These are phyloP conservation scores for Syrphus vitripennis DNA, from an alignment of 2,888 invertebrate genomes.

Conservation along the genomic window DNA sequence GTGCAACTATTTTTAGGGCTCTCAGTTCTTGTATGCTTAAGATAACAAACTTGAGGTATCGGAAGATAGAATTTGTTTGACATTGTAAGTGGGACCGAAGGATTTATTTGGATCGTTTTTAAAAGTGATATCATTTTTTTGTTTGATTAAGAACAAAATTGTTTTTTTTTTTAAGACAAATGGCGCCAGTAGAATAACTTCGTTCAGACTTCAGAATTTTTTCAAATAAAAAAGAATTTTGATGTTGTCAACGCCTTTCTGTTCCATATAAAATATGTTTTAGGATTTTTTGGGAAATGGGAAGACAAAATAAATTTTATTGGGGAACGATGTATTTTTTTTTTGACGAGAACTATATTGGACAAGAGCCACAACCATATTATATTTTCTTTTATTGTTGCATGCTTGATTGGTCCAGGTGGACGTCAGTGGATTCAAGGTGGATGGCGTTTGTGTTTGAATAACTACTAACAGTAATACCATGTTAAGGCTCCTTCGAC, in stretches of 20 bases:
- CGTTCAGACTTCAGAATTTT: neutral
- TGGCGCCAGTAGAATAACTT: neutral
- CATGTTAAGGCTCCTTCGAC: too few species aligned
- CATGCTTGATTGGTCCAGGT: too few species aligned
- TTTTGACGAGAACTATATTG: too few species aligned
- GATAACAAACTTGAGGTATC: slow-evolving; percentile 14
- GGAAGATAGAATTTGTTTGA: slow-evolving; percentile 2
- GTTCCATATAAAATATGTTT: neutral
- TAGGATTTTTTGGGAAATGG: too few species aligned
- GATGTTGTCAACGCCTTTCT: neutral
- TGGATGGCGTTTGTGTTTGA: too few species aligned
- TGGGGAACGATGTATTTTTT: too few species aligned
- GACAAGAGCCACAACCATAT: too few species aligned
- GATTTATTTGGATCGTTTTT: slow-evolving; percentile 15
- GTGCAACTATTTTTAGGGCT: slow-evolving; percentile 22
- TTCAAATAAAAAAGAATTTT: neutral
- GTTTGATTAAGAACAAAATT: neutral
- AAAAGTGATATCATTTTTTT: neutral
- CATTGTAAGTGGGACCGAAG: neutral
- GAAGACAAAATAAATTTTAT: too few species aligned
- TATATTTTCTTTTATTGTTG: too few species aligned
- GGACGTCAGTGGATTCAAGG: too few species aligned
- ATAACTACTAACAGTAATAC: too few species aligned
- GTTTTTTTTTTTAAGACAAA: neutral
- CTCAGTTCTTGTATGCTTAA: neutral